These are phyloP conservation scores for Cephus sareptanus DNA, from an alignment of 2,888 invertebrate genomes.

Conservation along the genomic window DNA sequence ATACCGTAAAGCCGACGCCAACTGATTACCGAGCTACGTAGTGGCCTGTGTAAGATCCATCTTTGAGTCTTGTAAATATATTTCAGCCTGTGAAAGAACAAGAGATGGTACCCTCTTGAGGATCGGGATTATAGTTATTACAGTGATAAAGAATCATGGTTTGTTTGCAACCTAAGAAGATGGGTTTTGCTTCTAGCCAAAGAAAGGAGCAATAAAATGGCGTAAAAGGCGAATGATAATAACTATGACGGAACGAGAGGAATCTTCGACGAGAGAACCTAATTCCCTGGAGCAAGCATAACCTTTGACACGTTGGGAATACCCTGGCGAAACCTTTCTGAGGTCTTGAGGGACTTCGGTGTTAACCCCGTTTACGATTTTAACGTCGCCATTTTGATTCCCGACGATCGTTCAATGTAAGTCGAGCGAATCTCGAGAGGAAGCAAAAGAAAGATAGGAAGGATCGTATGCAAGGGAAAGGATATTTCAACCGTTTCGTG, in stretches of 20 bases:
- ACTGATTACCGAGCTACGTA: conserved; percentile 1
- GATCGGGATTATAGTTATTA: conserved; percentile 52
- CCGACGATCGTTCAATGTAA: not conserved
- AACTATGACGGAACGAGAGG: not conserved
- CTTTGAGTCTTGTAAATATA: not conserved
- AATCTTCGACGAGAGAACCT: not conserved
- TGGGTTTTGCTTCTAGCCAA: not conserved
- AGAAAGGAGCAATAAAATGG: not conserved
- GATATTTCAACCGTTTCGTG: not conserved
- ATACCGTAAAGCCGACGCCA: conserved; percentile 6
- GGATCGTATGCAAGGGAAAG: not conserved
- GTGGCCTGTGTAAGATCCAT: not conserved
- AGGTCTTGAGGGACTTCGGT: conserved; percentile 1
- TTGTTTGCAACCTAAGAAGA: conserved; percentile 37
- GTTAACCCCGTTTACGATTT: not conserved
- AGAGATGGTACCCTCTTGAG: conserved; percentile 4
- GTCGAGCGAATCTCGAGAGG: not conserved
- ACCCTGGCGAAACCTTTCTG: not conserved
- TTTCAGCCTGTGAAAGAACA: not conserved
- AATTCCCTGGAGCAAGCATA: not conserved
- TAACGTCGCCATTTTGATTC: not conserved
- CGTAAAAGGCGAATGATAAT: not conserved
- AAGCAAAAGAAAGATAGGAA: not conserved
- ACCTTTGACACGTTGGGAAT: not conserved
- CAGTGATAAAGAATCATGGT: conserved; percentile 53